Evolutionary conservation across 2,113 vertebrate genomes (phyloP), one percentile per base, ranked within the genome.

Genomic region (Pavo muticus): DNA sequence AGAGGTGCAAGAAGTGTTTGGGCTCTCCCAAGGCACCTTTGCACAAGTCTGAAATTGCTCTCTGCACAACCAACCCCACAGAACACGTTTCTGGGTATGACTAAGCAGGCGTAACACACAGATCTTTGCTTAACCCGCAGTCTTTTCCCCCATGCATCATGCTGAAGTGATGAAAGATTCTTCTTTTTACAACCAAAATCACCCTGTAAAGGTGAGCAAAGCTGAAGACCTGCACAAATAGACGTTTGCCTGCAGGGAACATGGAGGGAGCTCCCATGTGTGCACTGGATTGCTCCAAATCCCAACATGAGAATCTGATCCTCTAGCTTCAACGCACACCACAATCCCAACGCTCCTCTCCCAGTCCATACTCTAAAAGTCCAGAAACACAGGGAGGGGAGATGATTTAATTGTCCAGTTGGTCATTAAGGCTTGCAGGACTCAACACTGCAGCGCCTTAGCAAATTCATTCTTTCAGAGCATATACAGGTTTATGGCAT

Each of bases 171-270:
- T 2, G 5, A 18, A 42, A 39, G 14, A 5, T 13, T 15, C 21
- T 27, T 30, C 61, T 39, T 13, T 47, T 5, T 23, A 29, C 9
- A 47, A 16, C 27, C 29, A 54, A 54, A 60, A 9, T 24, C 30
- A 30, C 32, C 32, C 42, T 10, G 19, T 14, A 45, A 48, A 57
- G 37, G 19, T 9, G 47, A 73, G 19, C 18, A 32, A 72, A 67
- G 17, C 59, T 5, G 69, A 84, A 59, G 52, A 73, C 21, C 27
- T 32, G 67, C 63, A 63, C 23, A 40, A 23, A 32, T 2, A 0
- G 0, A 56, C 12, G 2, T 0, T n/a, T 3, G 44, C 52, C 81
- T 6, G 1, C 35, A 39, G 42, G 74, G 72, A 13, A 4, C 1
- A 20, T 1, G 14, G 0, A 7, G 70, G 15, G 27, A 82, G 69